Evolutionary conservation across 2,113 vertebrate species (phyloP), one percentile per base, ranked within the genome.

Genomic region (Pavo muticus): DNA sequence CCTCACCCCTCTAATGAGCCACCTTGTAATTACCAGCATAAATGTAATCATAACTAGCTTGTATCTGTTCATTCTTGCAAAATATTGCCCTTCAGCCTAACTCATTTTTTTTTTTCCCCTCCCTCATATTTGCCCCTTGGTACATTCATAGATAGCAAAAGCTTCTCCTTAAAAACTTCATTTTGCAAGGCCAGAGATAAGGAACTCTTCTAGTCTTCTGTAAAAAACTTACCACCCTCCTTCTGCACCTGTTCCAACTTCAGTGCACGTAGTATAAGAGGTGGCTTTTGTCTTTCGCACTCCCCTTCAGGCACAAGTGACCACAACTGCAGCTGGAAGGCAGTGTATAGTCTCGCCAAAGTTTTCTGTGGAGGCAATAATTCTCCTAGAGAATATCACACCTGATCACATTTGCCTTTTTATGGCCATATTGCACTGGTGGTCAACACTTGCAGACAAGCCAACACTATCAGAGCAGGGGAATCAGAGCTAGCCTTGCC

Each of bases 1-100:
- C 32, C 19, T 95, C 86, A 71, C 1, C 0, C 37, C 35, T 80
- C 69, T 93, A 88, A 91, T 23, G 8, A 92, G 52, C 25, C 14
- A 14, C 75, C 60, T 96, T 81, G 69, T 89, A 96, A 68, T 68
- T 88, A 90, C 25, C 25, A 81, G 42, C 32, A 71, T 40, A 91
- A 90, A 79, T 20, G 27, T 42, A 81, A 45, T 30, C 47, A 68
- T 25, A 91, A 88, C 39, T 14, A 84, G n/a, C 19, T 84, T 78
- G 14, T 23, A 74, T 83, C 64, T 86, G 64, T 64, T 68, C 68
- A 44, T 81, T 93, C 83, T 81, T 95, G 69, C 48, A 86, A 13
- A 91, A 68, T 56, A 77, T 9, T 78, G 39, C 25, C 35, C 76
- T 87, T 92, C 57, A 71, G 14, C 32, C 86, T 74, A 68, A 37